phyloP scores from a whole-genome alignment of 1,140 invertebrate species.

The Papilio polytes region DNA sequence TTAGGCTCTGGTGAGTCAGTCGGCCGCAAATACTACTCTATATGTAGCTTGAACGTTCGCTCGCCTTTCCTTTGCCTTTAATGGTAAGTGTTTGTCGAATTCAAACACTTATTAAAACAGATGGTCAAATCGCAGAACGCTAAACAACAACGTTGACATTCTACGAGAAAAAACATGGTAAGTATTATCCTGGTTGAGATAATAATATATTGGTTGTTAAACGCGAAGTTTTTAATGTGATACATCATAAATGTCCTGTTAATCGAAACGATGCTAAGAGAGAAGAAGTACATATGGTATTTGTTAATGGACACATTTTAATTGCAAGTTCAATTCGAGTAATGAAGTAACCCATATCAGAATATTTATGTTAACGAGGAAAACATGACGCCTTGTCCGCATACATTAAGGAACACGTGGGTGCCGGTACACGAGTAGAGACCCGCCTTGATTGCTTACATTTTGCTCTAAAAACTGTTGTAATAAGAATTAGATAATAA shows the following conservation, averaged over 20 bases:
- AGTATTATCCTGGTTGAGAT: neutral
- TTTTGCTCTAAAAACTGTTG: neutral
- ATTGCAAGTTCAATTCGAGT: neutral
- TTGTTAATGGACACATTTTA: neutral
- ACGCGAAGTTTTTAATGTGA: neutral
- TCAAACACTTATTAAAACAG: neutral
- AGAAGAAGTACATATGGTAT: too few relatives aligned
- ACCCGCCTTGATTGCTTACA: neutral
- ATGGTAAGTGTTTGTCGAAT: neutral
- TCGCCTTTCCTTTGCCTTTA: conserved; percentile 16
- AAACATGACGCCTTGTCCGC: neutral
- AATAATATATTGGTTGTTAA: neutral
- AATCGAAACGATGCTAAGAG: neutral
- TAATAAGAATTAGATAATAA: neutral
- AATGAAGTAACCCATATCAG: neutral
- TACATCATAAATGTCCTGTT: neutral
- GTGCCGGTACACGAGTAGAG: neutral
- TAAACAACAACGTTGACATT: neutral
- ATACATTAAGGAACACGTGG: conserved; percentile 7
- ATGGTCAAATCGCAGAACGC: neutral
- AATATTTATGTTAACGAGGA: conserved; percentile 1
- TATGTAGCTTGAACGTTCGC: conserved; percentile 10
- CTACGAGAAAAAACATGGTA: neutral
- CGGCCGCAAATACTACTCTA: conserved; percentile 16
- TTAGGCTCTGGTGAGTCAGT: conserved; percentile 28